Base-by-base conservation (phyloP, 2,797 vertebrate genomes). In the Crocodylus rhombifer region DNA sequence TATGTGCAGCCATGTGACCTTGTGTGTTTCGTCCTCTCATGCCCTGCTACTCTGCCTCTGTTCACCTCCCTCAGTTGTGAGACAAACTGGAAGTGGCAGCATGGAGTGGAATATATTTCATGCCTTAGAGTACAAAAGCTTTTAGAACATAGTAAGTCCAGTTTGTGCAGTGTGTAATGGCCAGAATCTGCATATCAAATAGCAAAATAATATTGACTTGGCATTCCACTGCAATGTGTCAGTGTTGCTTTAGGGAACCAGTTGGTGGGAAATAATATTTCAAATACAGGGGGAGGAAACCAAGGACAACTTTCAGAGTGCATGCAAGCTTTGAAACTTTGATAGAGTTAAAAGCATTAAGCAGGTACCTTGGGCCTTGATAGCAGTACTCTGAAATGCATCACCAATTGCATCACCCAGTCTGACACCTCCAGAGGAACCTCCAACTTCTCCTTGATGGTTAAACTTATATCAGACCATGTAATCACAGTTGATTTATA, bases 81-180 rank as follows among this genome's bases (percentile, higher is more conserved):
- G 71, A 77, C 57, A 62, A 63, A 17, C 57, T 74, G 26, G 87
- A 92, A 78, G 63, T 73, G 57, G 63, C 60, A 58, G 26, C n/a
- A 1, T 28, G 73, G 75, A 60, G n/a, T 16, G 16, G 61, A 51
- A 23, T 25, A 21, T 0, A 0, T 60, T 71, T 20, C 60, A 23
- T 51, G 61, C 69, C 71, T 89, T 16, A 10, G 30, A 84, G 62
- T 21, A 20, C 80, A 60, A 55, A 84, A 92, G 65, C 33, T 67
- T 57, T 82, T 4, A 5, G 33, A 85, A 80, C 1, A 5, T 55
- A 4, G 51, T n/a, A 63, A 71, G 63, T 60, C 56, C 57, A 26
- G 5, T 42, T 78, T 28, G 28, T 26, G 42, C 3, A 1, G 10
- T 30, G 14, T 1, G 6, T 55, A 86, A 77, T 1, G 36, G 28